Conservation (phyloP, 2,113 vertebrate genomes). For the Numenius arquata region DNA sequence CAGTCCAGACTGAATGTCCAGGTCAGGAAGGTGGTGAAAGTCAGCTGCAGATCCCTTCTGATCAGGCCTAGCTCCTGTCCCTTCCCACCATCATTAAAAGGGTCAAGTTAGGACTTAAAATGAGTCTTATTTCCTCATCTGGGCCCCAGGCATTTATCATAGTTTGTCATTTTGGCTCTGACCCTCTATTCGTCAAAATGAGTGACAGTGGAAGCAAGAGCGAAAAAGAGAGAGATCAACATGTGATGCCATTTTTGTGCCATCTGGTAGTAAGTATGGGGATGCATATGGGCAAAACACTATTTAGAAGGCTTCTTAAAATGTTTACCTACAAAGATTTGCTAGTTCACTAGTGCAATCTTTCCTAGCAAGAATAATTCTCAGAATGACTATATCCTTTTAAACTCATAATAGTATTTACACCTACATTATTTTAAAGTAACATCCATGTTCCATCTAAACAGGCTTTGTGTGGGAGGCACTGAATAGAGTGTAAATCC, state of each 20-base stretch:
- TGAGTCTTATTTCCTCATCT: background rate
- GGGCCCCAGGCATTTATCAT: background rate
- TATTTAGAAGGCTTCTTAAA: background rate
- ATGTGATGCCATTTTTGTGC: slow-evolving; percentile 4
- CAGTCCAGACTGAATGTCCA: background rate
- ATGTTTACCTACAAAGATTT: slow-evolving; percentile 7
- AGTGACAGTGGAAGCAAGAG: background rate
- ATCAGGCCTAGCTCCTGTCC: background rate
- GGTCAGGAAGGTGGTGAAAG: background rate
- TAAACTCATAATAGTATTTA: background rate
- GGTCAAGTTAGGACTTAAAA: background rate
- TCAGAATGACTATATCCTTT: background rate
- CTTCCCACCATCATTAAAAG: background rate
- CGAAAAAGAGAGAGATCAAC: background rate
- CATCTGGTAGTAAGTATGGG: slow-evolving; percentile 7
- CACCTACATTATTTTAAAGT: background rate
- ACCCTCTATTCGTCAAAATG: background rate
- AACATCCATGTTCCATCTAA: background rate
- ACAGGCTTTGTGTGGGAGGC: background rate
- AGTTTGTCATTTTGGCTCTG: background rate
- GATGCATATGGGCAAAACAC: background rate
- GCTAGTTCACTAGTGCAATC: background rate
- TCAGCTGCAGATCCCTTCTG: background rate
- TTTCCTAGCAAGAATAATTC: background rate
- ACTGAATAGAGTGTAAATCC: background rate